Evolutionary conservation across 2,113 vertebrate genomes (phyloP), one percentile per base, ranked within the genome.

Genomic region (Rynchops niger): DNA sequence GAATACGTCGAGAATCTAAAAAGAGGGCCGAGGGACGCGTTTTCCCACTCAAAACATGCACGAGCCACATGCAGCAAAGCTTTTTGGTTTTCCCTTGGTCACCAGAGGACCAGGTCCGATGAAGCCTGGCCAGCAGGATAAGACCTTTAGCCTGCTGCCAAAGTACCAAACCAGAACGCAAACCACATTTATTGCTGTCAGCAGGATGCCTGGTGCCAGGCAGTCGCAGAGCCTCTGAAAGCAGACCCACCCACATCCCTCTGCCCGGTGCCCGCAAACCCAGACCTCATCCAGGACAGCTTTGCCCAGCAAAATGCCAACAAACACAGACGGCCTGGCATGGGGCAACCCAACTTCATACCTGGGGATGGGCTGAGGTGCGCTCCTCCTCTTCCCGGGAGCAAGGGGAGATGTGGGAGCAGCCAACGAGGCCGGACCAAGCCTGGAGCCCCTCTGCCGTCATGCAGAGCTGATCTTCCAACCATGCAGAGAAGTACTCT

Each of bases 131-230:
- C 83, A 86, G 79, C 40, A 80, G 83, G 52, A 74, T 0, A 6
- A 95, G 72, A 63, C 38, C 71, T 93, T 63, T 61, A 94, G 83
- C 25, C 72, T 21, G 38, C 83, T 94, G 84, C 73, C 61, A 71
- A 88, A 55, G 69, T 2, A 67, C 47, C 55, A 79, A 91, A 23
- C 29, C 56, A 81, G 90, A 88, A 42, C 67, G 56, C 71, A 92
- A 82, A 67, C 38, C 66, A 71, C 65, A 30, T 5, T 62, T 9
- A 32, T 4, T 67, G 80, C 83, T 78, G 85, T 1, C 1, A 86
- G 70, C 4, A 6, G 42, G 47, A 58, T 19, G 47, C 5, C 88
- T 67, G 69, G 82, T 38, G 71, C 90, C 88, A 88, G 85, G 69
- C 45, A 47, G 86, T 3, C 3, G 0, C 40, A 7, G 30, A 40